phyloP scores from a whole-genome alignment of 2,113 vertebrate species.

The Nannobrachium achirus region DNA sequence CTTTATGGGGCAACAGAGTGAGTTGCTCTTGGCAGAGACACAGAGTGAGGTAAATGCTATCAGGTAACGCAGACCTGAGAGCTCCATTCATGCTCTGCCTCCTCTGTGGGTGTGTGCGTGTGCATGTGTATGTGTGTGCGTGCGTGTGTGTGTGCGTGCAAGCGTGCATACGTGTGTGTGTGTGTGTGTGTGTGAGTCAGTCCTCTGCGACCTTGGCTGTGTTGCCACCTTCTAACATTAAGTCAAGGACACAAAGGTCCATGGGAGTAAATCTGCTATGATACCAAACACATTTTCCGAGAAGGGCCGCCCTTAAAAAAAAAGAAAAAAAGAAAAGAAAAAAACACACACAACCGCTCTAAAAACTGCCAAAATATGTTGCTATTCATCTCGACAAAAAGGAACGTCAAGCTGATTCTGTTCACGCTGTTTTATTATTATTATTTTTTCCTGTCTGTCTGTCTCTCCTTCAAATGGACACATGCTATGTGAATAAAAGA shows the following conservation, averaged over 20 bases:
- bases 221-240: slow-evolving; percentile 20
- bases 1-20: slow-evolving; percentile 23
- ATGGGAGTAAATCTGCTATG: slow-evolving; percentile 2
- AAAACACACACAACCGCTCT: background rate
- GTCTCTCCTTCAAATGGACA: slow-evolving; percentile 14
- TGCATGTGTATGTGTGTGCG: slow-evolving; percentile 10
- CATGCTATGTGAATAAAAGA: slow-evolving; percentile 44
- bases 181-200: background rate
- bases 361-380: background rate
- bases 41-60: slow-evolving; percentile 38
- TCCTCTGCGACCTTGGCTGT: slow-evolving; percentile 31
- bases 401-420: background rate
- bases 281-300: background rate
- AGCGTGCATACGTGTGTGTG: background rate
- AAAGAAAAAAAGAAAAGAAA: background rate
- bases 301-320: background rate
- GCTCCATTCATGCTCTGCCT: slow-evolving; percentile 12
- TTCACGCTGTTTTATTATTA: background rate
- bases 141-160: background rate
- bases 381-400: background rate
- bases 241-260: slow-evolving; percentile 34
- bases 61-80: slow-evolving; percentile 30
- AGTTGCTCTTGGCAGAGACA: slow-evolving; percentile 39
- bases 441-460: background rate
- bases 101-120: slow-evolving; percentile 3